A percentile compares a stretch with the other conserved stretches of the same genome.
phyloP scores from a whole-genome alignment of 1,140 invertebrate genomes.

The Episyrphus balteatus region DNA sequence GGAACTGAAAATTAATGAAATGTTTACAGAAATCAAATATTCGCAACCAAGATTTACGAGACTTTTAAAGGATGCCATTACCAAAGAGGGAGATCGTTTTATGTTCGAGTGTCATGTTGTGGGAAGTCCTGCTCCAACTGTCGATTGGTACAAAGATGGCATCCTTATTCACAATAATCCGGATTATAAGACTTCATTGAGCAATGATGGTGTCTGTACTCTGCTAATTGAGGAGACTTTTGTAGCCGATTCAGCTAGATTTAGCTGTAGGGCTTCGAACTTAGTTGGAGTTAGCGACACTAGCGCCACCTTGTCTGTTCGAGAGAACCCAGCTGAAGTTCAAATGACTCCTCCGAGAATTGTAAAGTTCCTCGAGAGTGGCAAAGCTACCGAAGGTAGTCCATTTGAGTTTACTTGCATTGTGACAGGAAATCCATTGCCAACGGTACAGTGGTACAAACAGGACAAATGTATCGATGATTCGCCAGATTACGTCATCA shows the following conservation, averaged over 20 bases:
- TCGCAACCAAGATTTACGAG: constrained; percentile 47
- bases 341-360: constrained; percentile 53
- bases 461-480: constrained; percentile 47
- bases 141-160: constrained; percentile 64
- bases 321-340: constrained; percentile 48
- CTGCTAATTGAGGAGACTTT: constrained; percentile 54
- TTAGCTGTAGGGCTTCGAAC: constrained; percentile 62
- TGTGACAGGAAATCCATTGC: constrained; percentile 62
- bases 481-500: constrained; percentile 44
- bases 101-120: constrained; percentile 60
- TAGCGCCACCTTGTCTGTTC: constrained; percentile 60
- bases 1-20: constrained; percentile 35
- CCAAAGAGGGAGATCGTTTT: constrained; percentile 62
- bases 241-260: constrained; percentile 51
- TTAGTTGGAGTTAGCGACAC: constrained; percentile 58
- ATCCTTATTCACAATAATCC: constrained; percentile 44
- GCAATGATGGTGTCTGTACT: constrained; percentile 57
- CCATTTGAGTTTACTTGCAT: constrained; percentile 57
- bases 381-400: constrained; percentile 51
- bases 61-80: constrained; percentile 55
- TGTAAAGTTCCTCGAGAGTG: constrained; percentile 48
- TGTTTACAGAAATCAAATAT: constrained; percentile 31
- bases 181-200: constrained; percentile 48
- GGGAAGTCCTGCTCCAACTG: constrained; percentile 65
- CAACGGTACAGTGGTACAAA: constrained; percentile 69